phyloP scores from a whole-genome alignment of 2,797 vertebrate genomes.

The Onychomys torridus region DNA sequence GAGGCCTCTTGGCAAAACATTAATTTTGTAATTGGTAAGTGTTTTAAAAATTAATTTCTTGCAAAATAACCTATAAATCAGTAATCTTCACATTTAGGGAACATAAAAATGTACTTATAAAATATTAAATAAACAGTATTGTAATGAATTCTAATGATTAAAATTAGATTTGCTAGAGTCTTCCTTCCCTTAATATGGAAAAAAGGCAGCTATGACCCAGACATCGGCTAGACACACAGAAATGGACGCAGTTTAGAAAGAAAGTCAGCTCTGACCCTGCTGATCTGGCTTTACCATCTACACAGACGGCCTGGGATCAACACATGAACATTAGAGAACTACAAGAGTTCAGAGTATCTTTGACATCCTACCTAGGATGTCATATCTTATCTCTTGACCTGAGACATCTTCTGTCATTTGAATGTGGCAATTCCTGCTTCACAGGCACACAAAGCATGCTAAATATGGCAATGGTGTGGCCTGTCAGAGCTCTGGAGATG shows the following conservation, averaged over 20 bases:
- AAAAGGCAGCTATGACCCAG: neutral
- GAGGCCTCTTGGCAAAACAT: conserved; percentile 46
- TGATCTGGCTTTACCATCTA: neutral
- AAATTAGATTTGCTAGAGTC: neutral
- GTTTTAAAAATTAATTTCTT: conserved; percentile 27
- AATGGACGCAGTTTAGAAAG: neutral
- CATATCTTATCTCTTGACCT: neutral
- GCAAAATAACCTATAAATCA: neutral
- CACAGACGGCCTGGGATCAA: neutral
- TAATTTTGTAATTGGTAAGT: conserved; percentile 29
- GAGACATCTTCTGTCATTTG: neutral
- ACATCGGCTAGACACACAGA: neutral
- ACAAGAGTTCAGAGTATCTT: neutral
- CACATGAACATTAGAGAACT: neutral
- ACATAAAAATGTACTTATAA: conserved; percentile 21
- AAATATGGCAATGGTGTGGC: neutral
- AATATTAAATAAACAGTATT: conserved; percentile 32
- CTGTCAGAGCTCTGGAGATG: neutral
- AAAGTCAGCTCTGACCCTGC: neutral
- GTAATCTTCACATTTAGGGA: conserved; percentile 51
- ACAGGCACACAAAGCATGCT: neutral
- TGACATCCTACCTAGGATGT: neutral
- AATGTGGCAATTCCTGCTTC: neutral
- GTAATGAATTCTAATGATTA: neutral
- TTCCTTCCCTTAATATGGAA: neutral